A percentile compares a stretch with the other conserved stretches of the same genome.
phyloP scores from a whole-genome alignment of 2,797 vertebrate species.

The Paramormyrops hopkinsi region DNA sequence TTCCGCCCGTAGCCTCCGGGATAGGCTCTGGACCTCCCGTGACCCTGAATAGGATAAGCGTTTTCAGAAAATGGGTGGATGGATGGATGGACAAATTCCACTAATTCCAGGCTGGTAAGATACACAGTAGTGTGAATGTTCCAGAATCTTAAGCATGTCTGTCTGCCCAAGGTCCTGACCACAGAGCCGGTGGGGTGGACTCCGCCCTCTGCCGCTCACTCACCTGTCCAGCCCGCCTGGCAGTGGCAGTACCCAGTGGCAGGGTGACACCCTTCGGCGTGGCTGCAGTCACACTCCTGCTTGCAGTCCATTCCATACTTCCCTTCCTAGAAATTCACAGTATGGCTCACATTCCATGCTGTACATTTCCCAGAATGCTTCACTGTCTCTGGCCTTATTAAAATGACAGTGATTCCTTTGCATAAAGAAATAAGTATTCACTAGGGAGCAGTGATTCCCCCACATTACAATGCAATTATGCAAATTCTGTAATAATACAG shows the following conservation, averaged over 20 bases:
- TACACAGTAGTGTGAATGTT: neutral
- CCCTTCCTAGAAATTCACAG: constrained; percentile 67
- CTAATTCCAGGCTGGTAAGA: neutral
- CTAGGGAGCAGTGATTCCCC: neutral
- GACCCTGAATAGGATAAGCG: neutral
- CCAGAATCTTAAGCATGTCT: neutral
- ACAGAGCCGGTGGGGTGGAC: neutral
- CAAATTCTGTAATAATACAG: neutral
- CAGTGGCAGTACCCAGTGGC: constrained; percentile 84
- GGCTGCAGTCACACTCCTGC: constrained; percentile 91
- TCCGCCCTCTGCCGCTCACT: constrained; percentile 16
- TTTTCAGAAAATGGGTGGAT: neutral
- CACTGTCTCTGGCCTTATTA: neutral
- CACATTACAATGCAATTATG: constrained; percentile 5
- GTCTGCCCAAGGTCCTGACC: neutral
- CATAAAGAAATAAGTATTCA: neutral
- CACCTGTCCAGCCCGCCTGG: constrained; percentile 91
- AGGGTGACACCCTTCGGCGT: constrained; percentile 88
- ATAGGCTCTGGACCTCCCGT: neutral
- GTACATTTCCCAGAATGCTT: neutral
- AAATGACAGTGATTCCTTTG: neutral
- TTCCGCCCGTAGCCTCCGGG: neutral
- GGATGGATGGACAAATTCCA: neutral
- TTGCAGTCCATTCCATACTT: constrained; percentile 81
- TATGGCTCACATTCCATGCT: neutral